Conservation (phyloP, 2,888 invertebrate species). For the Aricia artaxerxes region DNA sequence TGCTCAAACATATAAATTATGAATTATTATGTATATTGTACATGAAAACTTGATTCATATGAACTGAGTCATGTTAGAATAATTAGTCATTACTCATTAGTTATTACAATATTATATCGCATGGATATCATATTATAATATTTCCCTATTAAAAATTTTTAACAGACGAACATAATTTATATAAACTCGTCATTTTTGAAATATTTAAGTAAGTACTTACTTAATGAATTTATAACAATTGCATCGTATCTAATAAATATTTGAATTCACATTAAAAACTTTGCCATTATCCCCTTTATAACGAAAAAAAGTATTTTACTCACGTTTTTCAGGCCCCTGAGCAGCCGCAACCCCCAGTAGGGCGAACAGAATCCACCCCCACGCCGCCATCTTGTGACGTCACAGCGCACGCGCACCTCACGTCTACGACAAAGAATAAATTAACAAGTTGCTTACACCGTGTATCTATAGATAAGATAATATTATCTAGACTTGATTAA, state of each 20-base stretch:
- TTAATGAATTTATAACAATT: not conserved
- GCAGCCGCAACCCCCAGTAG: constrained; percentile 50
- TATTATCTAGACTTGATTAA: constrained; percentile 64
- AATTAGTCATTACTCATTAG: not conserved
- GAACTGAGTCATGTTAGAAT: not conserved
- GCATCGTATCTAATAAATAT: not conserved
- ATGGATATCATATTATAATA: not conserved
- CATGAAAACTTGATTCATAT: not conserved
- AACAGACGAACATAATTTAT: not conserved
- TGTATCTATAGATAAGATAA: constrained; percentile 59
- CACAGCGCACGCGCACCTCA: constrained; percentile 51
- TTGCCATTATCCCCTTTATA: not conserved
- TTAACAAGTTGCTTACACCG: constrained; percentile 49
- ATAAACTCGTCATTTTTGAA: not conserved
- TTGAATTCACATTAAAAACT: too few species aligned
- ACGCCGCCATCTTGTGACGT: constrained; percentile 46
- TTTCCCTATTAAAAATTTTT: not conserved
- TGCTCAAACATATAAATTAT: not conserved
- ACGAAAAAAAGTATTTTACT: constrained; percentile 44
- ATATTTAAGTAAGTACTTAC: too few species aligned
- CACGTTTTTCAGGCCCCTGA: constrained; percentile 63
- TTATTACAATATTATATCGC: not conserved
- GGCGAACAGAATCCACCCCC: constrained; percentile 49
- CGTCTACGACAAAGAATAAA: constrained; percentile 59
- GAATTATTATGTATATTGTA: not conserved